Evolutionary conservation across 2,888 invertebrate genomes (phyloP).

Genomic region (Callinectes sapidus): DNA sequence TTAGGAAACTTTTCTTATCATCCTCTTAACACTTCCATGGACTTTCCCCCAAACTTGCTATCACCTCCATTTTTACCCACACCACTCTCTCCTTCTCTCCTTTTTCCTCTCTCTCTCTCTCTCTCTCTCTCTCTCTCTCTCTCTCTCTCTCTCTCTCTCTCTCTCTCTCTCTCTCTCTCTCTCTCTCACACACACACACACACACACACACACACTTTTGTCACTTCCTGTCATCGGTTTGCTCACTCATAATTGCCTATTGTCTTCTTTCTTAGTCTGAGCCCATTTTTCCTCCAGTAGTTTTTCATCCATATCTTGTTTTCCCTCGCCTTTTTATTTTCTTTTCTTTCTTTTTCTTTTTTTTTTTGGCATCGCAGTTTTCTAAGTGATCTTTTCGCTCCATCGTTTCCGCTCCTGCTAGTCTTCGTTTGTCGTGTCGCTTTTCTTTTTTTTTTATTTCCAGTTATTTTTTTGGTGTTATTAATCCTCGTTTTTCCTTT

Average conservation of each 20-base stretch:
- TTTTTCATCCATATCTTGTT: not conserved
- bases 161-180: slow-evolving; percentile 2
- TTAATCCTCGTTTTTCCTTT: not conserved
- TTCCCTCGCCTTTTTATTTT: not conserved
- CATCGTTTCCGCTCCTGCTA: not conserved
- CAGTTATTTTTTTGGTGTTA: not conserved
- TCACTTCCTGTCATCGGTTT: slow-evolving; percentile 6
- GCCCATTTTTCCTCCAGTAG: not conserved
- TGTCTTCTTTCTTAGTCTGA: slow-evolving; percentile 31
- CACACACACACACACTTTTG: not conserved
- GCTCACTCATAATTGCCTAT: not conserved
- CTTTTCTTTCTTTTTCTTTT: not conserved
- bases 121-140: slow-evolving; percentile 43
- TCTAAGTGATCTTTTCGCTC: not conserved
- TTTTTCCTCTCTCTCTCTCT: slow-evolving; percentile 53
- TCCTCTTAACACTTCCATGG: slow-evolving; percentile 30
- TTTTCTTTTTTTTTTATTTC: not conserved
- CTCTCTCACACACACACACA: not conserved
- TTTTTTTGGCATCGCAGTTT: not conserved
- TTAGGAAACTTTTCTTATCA: slow-evolving; percentile 32
- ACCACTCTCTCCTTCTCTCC: slow-evolving; percentile 47
- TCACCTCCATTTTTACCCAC: slow-evolving; percentile 41
- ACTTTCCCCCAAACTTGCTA: slow-evolving; percentile 34
- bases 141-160: slow-evolving; percentile 38
- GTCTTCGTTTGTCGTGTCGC: not conserved